Conservation (phyloP, 2,888 invertebrate genomes). For the Ypsolopha scabrella region DNA sequence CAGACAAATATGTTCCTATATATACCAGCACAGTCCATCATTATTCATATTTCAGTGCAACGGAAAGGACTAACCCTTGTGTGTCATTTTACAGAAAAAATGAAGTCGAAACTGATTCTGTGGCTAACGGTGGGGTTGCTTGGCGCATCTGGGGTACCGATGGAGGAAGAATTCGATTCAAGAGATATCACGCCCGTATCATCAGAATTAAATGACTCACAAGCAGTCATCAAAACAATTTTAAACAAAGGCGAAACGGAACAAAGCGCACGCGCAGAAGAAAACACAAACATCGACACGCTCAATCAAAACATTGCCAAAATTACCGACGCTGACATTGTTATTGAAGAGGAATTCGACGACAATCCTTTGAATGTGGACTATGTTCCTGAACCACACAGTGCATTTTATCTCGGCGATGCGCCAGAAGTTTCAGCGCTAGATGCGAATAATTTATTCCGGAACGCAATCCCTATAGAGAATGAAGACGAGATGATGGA, state of each 20-base stretch:
- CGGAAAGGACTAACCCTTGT: no score
- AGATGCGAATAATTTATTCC: conserved; percentile 17
- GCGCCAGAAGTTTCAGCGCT: conserved; percentile 10
- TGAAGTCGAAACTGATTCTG: conserved; percentile 31
- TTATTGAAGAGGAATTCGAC: conserved; percentile 32
- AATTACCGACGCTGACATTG: conserved; percentile 22
- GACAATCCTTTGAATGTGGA: conserved; percentile 12
- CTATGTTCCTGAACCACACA: conserved; percentile 6
- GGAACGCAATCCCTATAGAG: conserved; percentile 10
- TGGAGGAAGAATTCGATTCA: no score
- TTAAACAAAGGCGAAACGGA: conserved; percentile 22
- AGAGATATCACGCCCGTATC: conserved; percentile 15
- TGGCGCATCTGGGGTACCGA: conserved; percentile 26
- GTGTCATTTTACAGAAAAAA: conserved; percentile 38
- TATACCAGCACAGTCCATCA: no score
- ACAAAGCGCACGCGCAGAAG: conserved; percentile 18
- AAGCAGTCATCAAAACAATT: conserved; percentile 21
- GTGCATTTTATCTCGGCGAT: conserved; percentile 10
- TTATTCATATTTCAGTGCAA: no score
- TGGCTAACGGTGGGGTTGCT: conserved; percentile 30
- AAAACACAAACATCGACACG: conserved; percentile 15
- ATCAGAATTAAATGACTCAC: conserved; percentile 19
- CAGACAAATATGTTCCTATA: no score
- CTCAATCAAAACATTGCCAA: conserved; percentile 11
- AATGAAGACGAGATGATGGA: conserved; percentile 50